Percentiles rank a stretch among this genome's conserved stretches.
phyloP scores from a whole-genome alignment of 2,113 vertebrate species.

The Platysternon megacephalum region DNA sequence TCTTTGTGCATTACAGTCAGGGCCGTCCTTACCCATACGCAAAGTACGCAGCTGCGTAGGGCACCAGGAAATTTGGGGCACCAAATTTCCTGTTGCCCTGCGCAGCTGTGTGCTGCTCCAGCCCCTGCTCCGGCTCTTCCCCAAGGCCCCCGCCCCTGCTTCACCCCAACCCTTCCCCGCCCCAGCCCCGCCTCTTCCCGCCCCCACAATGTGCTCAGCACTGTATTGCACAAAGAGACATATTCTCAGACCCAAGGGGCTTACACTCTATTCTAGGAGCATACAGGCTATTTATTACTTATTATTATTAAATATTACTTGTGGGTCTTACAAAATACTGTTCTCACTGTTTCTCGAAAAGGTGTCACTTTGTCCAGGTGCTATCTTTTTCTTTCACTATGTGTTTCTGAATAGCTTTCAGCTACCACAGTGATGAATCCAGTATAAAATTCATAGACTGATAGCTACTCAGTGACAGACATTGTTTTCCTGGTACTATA shows the following conservation, averaged over 20 bases:
- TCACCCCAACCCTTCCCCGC: too few relatives aligned
- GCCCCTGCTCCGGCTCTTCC: too few relatives aligned
- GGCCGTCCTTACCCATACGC: too few relatives aligned
- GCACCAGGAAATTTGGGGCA: too few relatives aligned
- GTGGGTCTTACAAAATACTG: background rate
- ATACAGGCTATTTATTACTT: background rate
- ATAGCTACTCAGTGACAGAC: background rate
- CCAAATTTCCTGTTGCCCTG: too few relatives aligned
- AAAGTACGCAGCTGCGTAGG: too few relatives aligned
- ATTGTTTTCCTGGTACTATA: background rate
- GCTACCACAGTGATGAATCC: background rate
- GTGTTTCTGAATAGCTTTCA: background rate
- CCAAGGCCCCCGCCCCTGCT: too few relatives aligned
- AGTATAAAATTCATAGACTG: background rate
- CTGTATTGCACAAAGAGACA: background rate
- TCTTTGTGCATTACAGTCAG: background rate
- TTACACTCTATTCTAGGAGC: too few relatives aligned
- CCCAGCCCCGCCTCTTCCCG: too few relatives aligned
- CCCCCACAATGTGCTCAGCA: background rate
- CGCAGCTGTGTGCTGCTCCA: too few relatives aligned
- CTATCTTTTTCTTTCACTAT: background rate
- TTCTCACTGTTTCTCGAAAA: background rate
- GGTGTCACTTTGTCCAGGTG: background rate
- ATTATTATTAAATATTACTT: too few relatives aligned
- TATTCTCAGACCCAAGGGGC: background rate